phyloP scores from a whole-genome alignment of 2,888 invertebrate species.

The Lepetodrilus schrolli region DNA sequence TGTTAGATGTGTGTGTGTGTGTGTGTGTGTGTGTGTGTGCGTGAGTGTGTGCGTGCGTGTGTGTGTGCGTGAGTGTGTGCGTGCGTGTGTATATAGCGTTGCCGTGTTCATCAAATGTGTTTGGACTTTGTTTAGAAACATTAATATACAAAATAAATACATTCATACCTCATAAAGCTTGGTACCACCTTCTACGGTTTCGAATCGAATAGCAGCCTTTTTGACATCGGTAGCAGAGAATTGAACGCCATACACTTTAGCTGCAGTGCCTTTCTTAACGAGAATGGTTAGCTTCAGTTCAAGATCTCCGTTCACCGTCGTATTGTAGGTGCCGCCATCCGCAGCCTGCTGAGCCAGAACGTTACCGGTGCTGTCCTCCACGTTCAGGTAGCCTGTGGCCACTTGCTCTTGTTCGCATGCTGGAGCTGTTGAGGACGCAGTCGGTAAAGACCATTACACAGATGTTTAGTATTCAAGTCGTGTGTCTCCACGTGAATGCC shows the following conservation, averaged over 20 bases:
- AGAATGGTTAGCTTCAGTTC: not conserved
- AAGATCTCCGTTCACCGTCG: not conserved
- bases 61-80: too few species aligned
- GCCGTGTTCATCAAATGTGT: not conserved
- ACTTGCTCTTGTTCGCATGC: not conserved
- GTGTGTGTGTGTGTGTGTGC: too few species aligned
- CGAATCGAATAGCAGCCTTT: not conserved
- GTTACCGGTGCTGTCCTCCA: not conserved
- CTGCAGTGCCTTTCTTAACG: not conserved
- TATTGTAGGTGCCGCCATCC: not conserved
- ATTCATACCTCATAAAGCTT: not conserved
- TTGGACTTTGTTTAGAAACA: not conserved
- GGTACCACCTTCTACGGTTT: not conserved
- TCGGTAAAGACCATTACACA: too few species aligned
- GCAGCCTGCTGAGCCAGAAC: not conserved
- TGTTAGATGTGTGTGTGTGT: too few species aligned
- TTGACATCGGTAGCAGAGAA: not conserved
- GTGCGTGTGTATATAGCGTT: too few species aligned
- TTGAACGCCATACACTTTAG: not conserved
- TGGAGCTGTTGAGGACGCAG: too few species aligned
- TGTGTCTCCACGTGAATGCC: too few species aligned
- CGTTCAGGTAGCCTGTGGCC: not conserved
- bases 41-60: too few species aligned
- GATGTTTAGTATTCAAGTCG: too few species aligned
- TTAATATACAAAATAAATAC: too few species aligned